phyloP scores from a whole-genome alignment of 2,113 vertebrate species.

The Atractosteus spatula region DNA sequence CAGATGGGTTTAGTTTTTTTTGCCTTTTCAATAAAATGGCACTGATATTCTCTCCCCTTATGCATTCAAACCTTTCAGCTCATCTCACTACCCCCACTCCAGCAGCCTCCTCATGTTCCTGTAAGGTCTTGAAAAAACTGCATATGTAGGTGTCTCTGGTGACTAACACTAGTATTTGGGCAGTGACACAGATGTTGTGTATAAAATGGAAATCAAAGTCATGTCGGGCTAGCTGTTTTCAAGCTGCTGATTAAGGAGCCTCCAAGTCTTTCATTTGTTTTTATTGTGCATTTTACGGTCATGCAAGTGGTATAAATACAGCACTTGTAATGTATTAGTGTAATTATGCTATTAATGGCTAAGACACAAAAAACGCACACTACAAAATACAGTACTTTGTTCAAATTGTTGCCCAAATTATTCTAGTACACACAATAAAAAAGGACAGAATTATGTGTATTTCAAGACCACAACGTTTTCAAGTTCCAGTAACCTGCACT shows the following conservation, averaged over 20 bases:
- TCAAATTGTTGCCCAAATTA: too few species aligned
- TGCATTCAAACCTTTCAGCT: not conserved
- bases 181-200: not conserved
- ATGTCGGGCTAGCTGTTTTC: not conserved
- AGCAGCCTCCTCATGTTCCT: not conserved
- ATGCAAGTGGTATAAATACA: too few species aligned
- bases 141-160: not conserved
- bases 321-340: too few species aligned
- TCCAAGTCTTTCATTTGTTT: conserved; percentile 52
- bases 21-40: not conserved
- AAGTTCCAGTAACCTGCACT: too few species aligned
- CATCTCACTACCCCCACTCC: not conserved
- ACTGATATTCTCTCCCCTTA: not conserved
- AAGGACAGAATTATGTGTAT: too few species aligned
- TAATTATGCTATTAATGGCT: too few species aligned
- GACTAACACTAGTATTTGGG: conserved; percentile 5
- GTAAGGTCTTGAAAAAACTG: not conserved
- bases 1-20: not conserved
- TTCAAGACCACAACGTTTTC: too few species aligned
- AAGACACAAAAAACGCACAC: too few species aligned
- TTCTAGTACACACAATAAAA: too few species aligned
- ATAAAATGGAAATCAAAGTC: not conserved
- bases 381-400: too few species aligned
- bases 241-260: conserved; percentile 11
- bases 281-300: not conserved